Evolutionary conservation across 2,888 invertebrate species (phyloP).

Genomic region (Nematopogon swammerdamellus): DNA sequence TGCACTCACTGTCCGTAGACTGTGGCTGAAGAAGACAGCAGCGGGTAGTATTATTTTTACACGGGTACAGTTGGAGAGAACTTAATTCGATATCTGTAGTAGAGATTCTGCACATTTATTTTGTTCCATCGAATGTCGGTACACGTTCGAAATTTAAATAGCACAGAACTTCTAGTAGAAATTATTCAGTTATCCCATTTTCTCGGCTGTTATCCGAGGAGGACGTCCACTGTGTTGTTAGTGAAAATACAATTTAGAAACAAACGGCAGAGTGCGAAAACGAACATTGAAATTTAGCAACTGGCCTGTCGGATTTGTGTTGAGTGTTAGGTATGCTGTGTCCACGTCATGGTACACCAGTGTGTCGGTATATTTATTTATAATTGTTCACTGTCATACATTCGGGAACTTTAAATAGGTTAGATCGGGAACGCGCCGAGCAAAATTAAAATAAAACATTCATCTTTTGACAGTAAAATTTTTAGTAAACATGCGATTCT

Average conservation of each 20-base stretch:
- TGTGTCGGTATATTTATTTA: conserved; percentile 24
- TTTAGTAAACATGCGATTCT: neutral
- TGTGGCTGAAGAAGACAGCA: too few relatives aligned
- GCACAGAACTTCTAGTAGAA: too few relatives aligned
- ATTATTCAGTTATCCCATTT: too few relatives aligned
- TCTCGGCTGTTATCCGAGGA: too few relatives aligned
- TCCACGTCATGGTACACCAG: neutral
- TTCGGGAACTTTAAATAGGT: neutral
- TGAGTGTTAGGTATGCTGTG: neutral
- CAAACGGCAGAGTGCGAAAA: too few relatives aligned
- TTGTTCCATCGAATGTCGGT: too few relatives aligned
- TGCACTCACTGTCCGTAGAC: too few relatives aligned
- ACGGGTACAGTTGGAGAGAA: too few relatives aligned
- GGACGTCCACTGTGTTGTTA: neutral
- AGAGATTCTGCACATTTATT: too few relatives aligned
- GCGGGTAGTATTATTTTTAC: too few relatives aligned
- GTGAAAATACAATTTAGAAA: neutral
- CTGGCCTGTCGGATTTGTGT: conserved; percentile 46
- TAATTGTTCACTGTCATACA: conserved; percentile 28
- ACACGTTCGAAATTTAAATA: too few relatives aligned
- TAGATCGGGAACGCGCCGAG: neutral
- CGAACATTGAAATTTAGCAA: conserved; percentile 54
- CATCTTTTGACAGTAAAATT: neutral
- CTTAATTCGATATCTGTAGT: too few relatives aligned
- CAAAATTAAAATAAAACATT: neutral